phyloP scores from a whole-genome alignment of 2,113 vertebrate species.

The Colossoma macropomum region DNA sequence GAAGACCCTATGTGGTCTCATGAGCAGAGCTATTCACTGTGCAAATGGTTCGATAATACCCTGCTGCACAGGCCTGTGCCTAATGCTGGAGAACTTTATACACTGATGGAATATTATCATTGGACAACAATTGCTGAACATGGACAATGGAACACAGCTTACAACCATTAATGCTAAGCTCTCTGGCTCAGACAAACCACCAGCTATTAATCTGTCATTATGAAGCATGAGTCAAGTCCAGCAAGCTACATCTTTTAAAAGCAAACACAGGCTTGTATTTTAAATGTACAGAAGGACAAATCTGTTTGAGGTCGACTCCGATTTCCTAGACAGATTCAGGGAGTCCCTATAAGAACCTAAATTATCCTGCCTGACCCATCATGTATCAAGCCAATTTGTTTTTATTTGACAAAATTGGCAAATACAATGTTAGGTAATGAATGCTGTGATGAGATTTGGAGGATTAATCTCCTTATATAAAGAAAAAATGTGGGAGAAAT shows the following conservation, averaged over 20 bases:
- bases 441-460: neutral
- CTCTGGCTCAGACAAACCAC: neutral
- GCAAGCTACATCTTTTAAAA: neutral
- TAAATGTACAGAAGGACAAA: neutral
- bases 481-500: no score
- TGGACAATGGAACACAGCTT: constrained; percentile 10
- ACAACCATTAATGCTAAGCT: neutral
- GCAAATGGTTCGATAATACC: neutral
- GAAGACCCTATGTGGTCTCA: neutral
- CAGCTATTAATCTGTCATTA: neutral
- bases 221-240: constrained; percentile 8
- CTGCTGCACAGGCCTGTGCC: neutral
- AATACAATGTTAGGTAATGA: neutral
- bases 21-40: neutral
- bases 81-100: neutral
- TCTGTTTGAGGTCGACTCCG: neutral
- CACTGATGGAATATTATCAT: neutral
- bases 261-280: neutral
- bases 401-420: no score
- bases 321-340: neutral
- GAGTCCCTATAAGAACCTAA: neutral
- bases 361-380: neutral
- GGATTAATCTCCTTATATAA: no score
- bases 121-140: neutral
- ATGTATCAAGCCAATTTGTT: no score